Evolutionary conservation across 2,888 invertebrate genomes (phyloP), one percentile per base, ranked within the genome.

Genomic region (Trachelus tabidus): DNA sequence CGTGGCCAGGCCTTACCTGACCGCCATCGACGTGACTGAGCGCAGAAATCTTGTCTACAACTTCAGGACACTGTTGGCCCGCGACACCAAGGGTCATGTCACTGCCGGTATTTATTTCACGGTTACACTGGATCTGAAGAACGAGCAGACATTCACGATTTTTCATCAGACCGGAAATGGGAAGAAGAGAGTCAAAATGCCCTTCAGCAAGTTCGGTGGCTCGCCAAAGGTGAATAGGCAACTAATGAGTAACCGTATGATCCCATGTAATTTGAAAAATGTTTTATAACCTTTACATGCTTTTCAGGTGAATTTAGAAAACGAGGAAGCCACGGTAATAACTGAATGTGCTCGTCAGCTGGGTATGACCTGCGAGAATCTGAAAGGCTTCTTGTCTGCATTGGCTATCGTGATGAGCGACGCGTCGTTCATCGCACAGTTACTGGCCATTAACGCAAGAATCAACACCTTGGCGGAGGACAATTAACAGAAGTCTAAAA

Each of bases 41-140:
- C 95, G 98, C 87, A 94, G 98, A 85, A 98, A 98, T 91, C 92
- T 98, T 87, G 96, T 96, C 34, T 98, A 97, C 93, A 96, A 96
- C 88, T 95, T 96, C 90, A 94, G 96, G 89, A 96, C 96, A 90
- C 93, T 97, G 75, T 92, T 98, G 76, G 94, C 96, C 9, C 94
- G 98, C 76, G 96, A 97, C 91, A 95, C 95, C 83, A 97, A 97
- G 87, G 97, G 97, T 75, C 95, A 96, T 84, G 93, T 97, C 11
- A 93, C 94, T 68, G 97, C 98, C 75, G 98, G 98, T 34, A 92
- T 98, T 79, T 98, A 97, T 92, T 97, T 98, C 91, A 96, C 96
- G 73, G 93, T 97, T 76, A 93, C 95, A 82, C 92, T 94, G 84
- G 90, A 91, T 76, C 82, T 83, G 73, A 87, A 89, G 76, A 89